These are phyloP conservation scores for Ormyrus labotus DNA, from an alignment of 2,888 invertebrate genomes.

Conservation along the genomic window DNA sequence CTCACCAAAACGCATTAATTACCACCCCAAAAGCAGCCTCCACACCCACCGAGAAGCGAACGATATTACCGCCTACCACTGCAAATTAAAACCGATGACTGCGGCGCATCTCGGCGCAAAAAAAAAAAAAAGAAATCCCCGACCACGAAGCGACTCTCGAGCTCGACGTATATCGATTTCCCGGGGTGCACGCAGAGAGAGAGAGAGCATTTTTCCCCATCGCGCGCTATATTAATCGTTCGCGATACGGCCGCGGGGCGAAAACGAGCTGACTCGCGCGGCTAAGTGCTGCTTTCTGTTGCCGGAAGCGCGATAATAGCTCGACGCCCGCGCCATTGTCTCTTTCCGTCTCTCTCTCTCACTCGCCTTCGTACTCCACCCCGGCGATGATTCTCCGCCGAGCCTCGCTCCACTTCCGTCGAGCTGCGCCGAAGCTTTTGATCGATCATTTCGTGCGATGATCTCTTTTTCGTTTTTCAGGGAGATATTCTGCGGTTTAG, in stretches of 20 bases:
- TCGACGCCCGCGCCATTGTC: constrained; percentile 43
- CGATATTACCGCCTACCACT: too few relatives aligned
- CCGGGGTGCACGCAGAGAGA: not conserved
- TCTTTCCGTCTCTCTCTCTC: constrained; percentile 4
- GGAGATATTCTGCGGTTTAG: too few relatives aligned
- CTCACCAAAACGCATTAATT: too few relatives aligned
- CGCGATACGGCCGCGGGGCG: not conserved
- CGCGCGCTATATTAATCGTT: constrained; percentile 40
- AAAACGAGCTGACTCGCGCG: constrained; percentile 50
- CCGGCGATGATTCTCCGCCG: not conserved
- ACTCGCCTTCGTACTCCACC: not conserved
- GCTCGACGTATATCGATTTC: constrained; percentile 8
- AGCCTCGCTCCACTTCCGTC: constrained; percentile 1
- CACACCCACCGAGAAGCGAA: too few relatives aligned
- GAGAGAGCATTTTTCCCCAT: constrained; percentile 23
- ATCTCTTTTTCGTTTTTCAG: not conserved
- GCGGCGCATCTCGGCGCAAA: not conserved
- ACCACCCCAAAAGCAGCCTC: too few relatives aligned
- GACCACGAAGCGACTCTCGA: not conserved
- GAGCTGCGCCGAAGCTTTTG: constrained; percentile 2
- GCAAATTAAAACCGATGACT: too few relatives aligned
- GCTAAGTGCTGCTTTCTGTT: constrained; percentile 74
- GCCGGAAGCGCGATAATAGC: constrained; percentile 72
- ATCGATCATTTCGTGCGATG: not conserved
- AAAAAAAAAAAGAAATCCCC: not conserved